phyloP scores from a whole-genome alignment of 2,888 invertebrate genomes.

The Drosophila merina region DNA sequence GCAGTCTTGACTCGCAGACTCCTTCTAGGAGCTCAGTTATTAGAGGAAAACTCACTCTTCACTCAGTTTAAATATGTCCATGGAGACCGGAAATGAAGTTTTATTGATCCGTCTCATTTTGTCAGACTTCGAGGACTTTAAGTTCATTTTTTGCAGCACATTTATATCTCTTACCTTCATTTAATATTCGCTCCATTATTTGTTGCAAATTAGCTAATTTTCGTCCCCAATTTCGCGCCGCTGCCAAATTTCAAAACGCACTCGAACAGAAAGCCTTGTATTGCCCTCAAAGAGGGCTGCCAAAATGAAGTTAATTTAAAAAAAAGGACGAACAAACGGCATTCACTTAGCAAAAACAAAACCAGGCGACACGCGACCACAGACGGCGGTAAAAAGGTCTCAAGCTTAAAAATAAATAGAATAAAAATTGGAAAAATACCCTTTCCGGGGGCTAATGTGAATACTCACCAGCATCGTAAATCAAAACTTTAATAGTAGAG shows the following conservation, averaged over 20 bases:
- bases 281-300: conserved; percentile 15
- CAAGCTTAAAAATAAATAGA: conserved; percentile 62
- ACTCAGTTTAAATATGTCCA: conserved; percentile 75
- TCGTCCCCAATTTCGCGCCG: not conserved
- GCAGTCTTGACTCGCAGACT: conserved; percentile 34
- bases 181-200: not conserved
- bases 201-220: conserved; percentile 2
- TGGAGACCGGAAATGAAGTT: conserved; percentile 65
- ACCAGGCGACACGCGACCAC: conserved; percentile 63
- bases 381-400: conserved; percentile 41
- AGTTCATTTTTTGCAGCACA: not conserved
- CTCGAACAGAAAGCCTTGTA: conserved; percentile 1
- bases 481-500: not conserved
- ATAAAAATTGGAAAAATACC: conserved; percentile 32
- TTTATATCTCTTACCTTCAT: not conserved
- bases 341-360: conserved; percentile 59
- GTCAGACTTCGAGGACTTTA: too few species aligned
- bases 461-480: conserved; percentile 1
- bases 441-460: not conserved
- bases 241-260: conserved; percentile 2
- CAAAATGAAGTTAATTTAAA: conserved; percentile 32
- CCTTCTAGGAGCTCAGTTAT: conserved; percentile 42
- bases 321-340: conserved; percentile 31
- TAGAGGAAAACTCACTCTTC: conserved; percentile 7
- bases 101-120: conserved; percentile 41